Base-by-base conservation (phyloP, 2,888 invertebrate species). In the Thera britannica region DNA sequence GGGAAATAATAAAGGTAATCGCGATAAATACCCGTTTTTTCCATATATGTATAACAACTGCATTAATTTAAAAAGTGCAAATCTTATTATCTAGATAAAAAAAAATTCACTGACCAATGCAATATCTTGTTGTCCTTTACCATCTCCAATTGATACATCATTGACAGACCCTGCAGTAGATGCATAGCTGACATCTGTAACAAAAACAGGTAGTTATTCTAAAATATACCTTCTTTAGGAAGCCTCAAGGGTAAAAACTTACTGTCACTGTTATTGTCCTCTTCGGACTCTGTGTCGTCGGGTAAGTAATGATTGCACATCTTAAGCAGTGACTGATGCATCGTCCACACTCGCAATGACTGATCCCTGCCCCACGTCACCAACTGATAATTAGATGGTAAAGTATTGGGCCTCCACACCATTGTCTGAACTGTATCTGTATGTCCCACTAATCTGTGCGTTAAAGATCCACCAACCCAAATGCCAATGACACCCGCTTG, bases 351-450 rank as follows among this genome's bases (percentile, higher is more conserved):
- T 62, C 98, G 95, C 51, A 99, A 93, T 11, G 97, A 97, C 83
- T 98, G 98, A 93, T 99, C 99, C 83, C 98, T 96, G 0, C 98
- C 98, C 99, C 99, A 99, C 2, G 98, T 98, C 0, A 99, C 96
- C 57, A 99, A 92, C 85, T 99, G 98, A 82, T 96, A 97, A 81
- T 97, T 97, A 12, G 94, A 92, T 56, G 94, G 94, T 70, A 95
- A 95, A 85, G 92, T 83, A 80, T 96, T 96, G 72, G 97, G 96
- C 62, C 98, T 95, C 98, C 98, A 99, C 73, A 98, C 98, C 95
- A 99, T 99, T 81, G 99, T 98, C 68, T 98, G 94, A 5, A 99
- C 98, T 56, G 98, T 98, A 91, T 99, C 98, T 6, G 97, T 97
- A 82, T 99, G 98, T 0, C 98, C 98, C n/a, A 97, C 96, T 86